Conservation (phyloP, 1,140 invertebrate species). For the Phenacoccus solenopsis region DNA sequence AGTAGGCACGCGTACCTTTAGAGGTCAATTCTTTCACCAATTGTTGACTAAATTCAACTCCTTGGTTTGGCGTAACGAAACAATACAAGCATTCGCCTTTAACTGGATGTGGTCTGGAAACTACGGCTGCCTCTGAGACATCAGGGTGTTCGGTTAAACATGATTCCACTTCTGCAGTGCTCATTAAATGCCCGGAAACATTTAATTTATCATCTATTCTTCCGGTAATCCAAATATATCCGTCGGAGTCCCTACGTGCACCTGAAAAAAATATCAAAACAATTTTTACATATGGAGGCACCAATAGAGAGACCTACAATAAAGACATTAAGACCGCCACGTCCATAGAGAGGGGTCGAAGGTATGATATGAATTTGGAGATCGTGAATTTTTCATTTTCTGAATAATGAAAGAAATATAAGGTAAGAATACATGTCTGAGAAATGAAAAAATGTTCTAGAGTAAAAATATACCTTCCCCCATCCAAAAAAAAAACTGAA, state of each 20-base stretch:
- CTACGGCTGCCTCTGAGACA: conserved; percentile 89
- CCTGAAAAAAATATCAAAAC: too few species aligned
- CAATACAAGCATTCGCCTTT: conserved; percentile 96
- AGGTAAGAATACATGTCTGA: too few species aligned
- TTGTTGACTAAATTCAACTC: conserved; percentile 50
- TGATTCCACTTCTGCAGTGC: conserved; percentile 89
- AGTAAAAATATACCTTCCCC: too few species aligned
- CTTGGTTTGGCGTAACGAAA: conserved; percentile 80
- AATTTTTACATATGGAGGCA: too few species aligned
- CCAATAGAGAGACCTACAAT: too few species aligned
- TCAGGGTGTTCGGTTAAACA: conserved; percentile 69
- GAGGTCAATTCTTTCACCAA: conserved; percentile 63
- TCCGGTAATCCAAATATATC: conserved; percentile 94
- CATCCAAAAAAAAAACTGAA: too few species aligned
- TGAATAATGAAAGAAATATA: too few species aligned
- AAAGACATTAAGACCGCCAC: too few species aligned
- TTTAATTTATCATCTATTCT: conserved; percentile 97
- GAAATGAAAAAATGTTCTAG: too few species aligned
- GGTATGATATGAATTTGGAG: too few species aligned
- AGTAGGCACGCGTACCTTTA: conserved; percentile 38
- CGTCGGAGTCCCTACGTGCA: conserved; percentile 78
- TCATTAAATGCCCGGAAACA: conserved; percentile 93
- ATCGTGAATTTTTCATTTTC: too few species aligned
- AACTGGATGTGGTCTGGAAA: conserved; percentile 79
- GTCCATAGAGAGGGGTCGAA: too few species aligned